Percentiles rank a stretch among this genome's conserved stretches.
phyloP scores from a whole-genome alignment of 2,797 vertebrate species.

The Mionectes olivaceus region DNA sequence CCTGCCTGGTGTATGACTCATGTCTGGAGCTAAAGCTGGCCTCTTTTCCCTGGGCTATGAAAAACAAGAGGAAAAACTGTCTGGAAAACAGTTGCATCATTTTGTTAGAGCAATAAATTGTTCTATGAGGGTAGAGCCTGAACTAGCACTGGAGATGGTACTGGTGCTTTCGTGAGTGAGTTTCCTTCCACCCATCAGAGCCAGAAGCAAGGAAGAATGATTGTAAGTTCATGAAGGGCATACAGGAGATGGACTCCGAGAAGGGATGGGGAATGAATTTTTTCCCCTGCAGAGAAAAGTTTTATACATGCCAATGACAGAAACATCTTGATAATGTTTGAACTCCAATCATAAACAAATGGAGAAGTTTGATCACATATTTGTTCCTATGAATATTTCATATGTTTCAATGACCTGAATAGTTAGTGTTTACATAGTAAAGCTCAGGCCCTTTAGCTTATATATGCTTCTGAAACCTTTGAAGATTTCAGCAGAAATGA shows the following conservation, averaged over 20 bases:
- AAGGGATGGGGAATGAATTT: not conserved
- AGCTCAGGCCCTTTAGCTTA: not conserved
- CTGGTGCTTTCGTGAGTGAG: not conserved
- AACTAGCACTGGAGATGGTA: not conserved
- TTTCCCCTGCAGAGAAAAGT: not conserved
- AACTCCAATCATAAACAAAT: not conserved
- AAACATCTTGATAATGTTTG: not conserved
- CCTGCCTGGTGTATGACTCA: not conserved
- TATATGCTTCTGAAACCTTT: not conserved
- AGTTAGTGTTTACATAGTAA: not conserved
- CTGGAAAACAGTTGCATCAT: not conserved
- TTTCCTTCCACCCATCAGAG: not conserved
- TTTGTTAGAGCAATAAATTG: not conserved
- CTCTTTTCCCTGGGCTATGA: not conserved
- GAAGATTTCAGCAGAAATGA: not conserved
- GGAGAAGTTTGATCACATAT: not conserved
- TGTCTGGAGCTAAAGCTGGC: not conserved
- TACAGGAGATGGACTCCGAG: not conserved
- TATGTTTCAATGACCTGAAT: not conserved
- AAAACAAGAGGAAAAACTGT: not conserved
- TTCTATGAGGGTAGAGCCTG: not conserved
- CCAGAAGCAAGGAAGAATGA: not conserved
- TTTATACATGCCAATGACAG: not conserved
- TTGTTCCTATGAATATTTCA: not conserved
- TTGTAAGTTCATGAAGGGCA: not conserved